Conservation (phyloP, 2,888 invertebrate species). For the Luffia ferchaultella region DNA sequence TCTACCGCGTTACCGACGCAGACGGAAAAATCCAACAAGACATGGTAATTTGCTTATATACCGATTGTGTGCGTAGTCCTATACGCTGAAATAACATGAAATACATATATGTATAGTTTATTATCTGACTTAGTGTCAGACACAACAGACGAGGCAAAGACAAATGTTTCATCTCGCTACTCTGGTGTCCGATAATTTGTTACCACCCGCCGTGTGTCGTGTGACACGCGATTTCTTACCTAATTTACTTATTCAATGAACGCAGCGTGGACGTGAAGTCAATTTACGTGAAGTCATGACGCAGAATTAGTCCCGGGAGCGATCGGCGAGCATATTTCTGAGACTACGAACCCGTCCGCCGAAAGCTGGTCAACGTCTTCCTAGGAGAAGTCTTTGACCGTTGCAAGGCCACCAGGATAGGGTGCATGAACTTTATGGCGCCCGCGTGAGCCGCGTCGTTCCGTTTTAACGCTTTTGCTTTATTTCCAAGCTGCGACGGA, state of each 20-base stretch:
- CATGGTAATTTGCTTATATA: too few species aligned
- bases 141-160: too few species aligned
- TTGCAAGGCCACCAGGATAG: constrained; percentile 50
- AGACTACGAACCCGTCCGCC: constrained; percentile 15
- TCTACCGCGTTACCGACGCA: constrained; percentile 27
- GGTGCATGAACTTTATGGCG: constrained; percentile 40
- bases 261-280: not conserved
- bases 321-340: too few species aligned
- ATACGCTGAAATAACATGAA: too few species aligned
- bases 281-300: not conserved
- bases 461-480: not conserved
- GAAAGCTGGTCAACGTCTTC: constrained; percentile 48
- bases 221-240: constrained; percentile 40
- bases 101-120: too few species aligned
- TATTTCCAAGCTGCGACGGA: not conserved
- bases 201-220: constrained; percentile 40
- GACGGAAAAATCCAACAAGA: constrained; percentile 16
- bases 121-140: too few species aligned
- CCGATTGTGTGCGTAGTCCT: too few species aligned
- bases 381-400: constrained; percentile 44
- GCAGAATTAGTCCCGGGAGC: not conserved
- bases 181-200: too few species aligned
- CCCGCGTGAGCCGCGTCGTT: constrained; percentile 15
- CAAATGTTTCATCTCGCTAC: too few species aligned
- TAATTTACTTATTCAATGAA: not conserved